Evolutionary conservation across 1,140 invertebrate species (phyloP).

Genomic region (Bombus confusus): DNA sequence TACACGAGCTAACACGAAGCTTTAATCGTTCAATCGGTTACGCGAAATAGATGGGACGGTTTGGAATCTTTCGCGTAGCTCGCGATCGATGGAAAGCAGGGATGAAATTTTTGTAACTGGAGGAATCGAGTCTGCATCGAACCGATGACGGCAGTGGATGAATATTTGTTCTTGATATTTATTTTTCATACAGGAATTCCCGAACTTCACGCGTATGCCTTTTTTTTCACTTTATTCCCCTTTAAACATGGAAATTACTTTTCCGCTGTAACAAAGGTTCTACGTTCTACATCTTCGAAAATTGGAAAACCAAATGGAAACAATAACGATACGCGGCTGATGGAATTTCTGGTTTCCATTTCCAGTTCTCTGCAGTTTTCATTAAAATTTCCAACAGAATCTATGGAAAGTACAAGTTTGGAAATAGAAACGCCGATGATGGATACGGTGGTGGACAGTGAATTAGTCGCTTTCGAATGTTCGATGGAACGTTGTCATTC

Average conservation of each 20-base stretch:
- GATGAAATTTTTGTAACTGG: too few relatives aligned
- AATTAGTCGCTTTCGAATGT: neutral
- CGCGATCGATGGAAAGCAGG: too few relatives aligned
- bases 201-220: neutral
- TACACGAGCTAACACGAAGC: too few relatives aligned
- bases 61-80: too few relatives aligned
- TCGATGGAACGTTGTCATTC: neutral
- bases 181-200: neutral
- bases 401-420: neutral
- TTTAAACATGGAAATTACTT: neutral
- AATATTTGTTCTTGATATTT: too few relatives aligned
- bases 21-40: too few relatives aligned
- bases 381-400: neutral
- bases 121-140: too few relatives aligned
- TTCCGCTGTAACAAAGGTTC: neutral
- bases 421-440: neutral
- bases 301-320: neutral
- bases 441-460: too few relatives aligned
- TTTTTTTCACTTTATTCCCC: neutral
- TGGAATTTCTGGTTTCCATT: neutral
- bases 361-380: neutral
- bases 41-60: too few relatives aligned
- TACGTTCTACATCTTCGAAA: neutral
- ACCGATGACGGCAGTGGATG: too few relatives aligned
- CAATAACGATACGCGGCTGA: neutral